A percentile compares a stretch with the other conserved stretches of the same genome.
These are phyloP conservation scores for Spea multiplicata DNA, from an alignment of 2,113 vertebrate species.

Conservation along the genomic window DNA sequence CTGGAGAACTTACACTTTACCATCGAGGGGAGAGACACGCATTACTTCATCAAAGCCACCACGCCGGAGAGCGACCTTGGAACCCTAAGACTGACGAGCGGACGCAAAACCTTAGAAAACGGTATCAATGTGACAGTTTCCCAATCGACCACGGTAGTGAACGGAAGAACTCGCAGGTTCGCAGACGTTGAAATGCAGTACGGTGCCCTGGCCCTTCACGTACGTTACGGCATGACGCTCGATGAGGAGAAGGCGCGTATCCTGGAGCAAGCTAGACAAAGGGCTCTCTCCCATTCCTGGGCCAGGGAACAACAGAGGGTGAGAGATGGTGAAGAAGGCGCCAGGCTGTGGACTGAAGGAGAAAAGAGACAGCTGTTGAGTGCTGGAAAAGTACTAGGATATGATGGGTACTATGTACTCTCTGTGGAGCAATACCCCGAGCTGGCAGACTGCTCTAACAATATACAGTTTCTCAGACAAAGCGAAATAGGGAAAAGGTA, in stretches of 20 bases:
- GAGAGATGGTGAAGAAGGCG: conserved; percentile 89
- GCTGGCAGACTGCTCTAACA: conserved; percentile 94
- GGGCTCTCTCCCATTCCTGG: conserved; percentile 88
- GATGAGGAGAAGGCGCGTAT: conserved; percentile 96
- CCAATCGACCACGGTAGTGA: conserved; percentile 93
- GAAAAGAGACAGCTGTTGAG: conserved; percentile 96
- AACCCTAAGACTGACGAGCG: conserved; percentile 86
- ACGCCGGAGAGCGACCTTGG: conserved; percentile 91
- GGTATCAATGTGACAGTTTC: conserved; percentile 95
- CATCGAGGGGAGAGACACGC: conserved; percentile 88
- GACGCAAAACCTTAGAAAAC: conserved; percentile 90
- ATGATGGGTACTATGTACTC: conserved; percentile 97
- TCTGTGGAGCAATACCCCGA: conserved; percentile 98
- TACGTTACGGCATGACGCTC: conserved; percentile 92
- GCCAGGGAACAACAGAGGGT: conserved; percentile 90
- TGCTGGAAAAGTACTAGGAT: conserved; percentile 91
- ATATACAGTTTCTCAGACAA: conserved; percentile 97
- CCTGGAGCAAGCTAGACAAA: conserved; percentile 89
- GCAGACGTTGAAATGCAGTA: conserved; percentile 94
- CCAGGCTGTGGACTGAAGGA: conserved; percentile 93
- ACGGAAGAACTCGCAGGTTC: conserved; percentile 92
- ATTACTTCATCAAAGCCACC: conserved; percentile 94
- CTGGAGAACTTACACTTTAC: conserved; percentile 95
- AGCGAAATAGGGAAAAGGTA: conserved; percentile 99
- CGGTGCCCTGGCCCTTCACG: conserved; percentile 83